Base-by-base conservation (phyloP, 2,888 invertebrate species). In the Tachystola acroxantha region DNA sequence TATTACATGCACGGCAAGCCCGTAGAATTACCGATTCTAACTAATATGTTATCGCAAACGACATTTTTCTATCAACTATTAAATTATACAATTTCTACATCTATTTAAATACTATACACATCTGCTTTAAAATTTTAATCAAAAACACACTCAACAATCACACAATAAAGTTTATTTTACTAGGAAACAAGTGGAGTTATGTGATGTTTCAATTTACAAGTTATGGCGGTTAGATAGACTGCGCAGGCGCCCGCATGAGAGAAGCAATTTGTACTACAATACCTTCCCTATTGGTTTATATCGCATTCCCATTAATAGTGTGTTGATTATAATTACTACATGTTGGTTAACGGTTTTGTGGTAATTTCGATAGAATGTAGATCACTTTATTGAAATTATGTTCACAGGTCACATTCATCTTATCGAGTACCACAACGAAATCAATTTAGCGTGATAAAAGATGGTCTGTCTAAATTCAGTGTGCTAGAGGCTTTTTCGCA, bases 301-400 rank as follows among this genome's bases (percentile, higher is more conserved):
- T 77, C 57, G 74, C 73, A 68, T 78, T 79, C 67, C 64, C 78
- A 77, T 84, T 76, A 78, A 76, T 68, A 57, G 36, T 27, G 60
- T 27, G 60, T 71, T 73, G 64, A 81, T 80, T 81, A n/a, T n/a
- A 72, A 66, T 56, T 52, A 48, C 57, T 52, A 48, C 50, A 78
- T 80, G 77, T 68, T 71, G 81, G 84, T 69, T 84, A 82, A 82
- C 84, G 84, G 84, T 77, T 79, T 75, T 69, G 45, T 57, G 37
- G 42, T 14, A 16, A 12, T 3, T 12, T 11, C 3, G n/a, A 16
- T 4, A 16, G 6, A 16, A 16, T 16, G 16, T 16, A 16, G 28
- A n/a, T 26, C 26, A n/a, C 7, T 26, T 26, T 2, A 26, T n/a
- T 26, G 26, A 10, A 26, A 26, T 26, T 26, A 10, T n/a, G n/a